Conservation (phyloP, 1,140 invertebrate genomes). For the Pseudomyrmex gracilis region DNA sequence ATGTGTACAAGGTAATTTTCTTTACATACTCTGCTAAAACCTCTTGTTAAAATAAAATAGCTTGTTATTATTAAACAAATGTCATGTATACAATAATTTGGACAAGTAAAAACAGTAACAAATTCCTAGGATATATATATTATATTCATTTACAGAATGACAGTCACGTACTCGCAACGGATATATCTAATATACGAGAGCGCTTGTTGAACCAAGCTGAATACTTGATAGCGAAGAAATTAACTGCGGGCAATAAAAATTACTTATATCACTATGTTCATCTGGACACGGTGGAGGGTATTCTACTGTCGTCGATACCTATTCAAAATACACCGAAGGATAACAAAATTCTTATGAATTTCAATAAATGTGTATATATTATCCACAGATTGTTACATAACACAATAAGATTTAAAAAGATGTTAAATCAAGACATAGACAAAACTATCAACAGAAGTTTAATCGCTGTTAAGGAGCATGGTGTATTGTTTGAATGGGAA, state of each 20-base stretch:
- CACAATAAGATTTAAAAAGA: slow-evolving; percentile 88
- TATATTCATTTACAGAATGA: slow-evolving; percentile 85
- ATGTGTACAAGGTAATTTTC: slow-evolving; percentile 83
- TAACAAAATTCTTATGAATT: slow-evolving; percentile 88
- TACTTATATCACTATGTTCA: slow-evolving; percentile 90
- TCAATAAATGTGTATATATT: slow-evolving; percentile 88
- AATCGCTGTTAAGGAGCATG: slow-evolving; percentile 92
- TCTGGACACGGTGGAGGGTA: slow-evolving; percentile 88
- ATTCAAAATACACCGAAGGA: slow-evolving; percentile 81
- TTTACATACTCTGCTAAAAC: not conserved
- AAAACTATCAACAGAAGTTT: slow-evolving; percentile 90
- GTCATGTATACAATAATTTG: not conserved
- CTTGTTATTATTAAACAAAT: not conserved
- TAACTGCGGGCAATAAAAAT: slow-evolving; percentile 89
- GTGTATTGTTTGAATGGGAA: slow-evolving; percentile 88
- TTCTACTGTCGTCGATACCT: slow-evolving; percentile 88
- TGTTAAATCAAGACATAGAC: slow-evolving; percentile 86
- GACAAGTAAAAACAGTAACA: no score
- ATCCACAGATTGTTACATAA: slow-evolving; percentile 91
- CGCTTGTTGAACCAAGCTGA: slow-evolving; percentile 90
- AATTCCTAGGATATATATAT: slow-evolving; percentile 30
- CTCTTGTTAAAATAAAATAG: not conserved
- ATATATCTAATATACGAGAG: slow-evolving; percentile 90
- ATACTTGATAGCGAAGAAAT: slow-evolving; percentile 87
- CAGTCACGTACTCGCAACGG: slow-evolving; percentile 88